Conservation (phyloP, 2,113 vertebrate species). For the Tautogolabrus adspersus region DNA sequence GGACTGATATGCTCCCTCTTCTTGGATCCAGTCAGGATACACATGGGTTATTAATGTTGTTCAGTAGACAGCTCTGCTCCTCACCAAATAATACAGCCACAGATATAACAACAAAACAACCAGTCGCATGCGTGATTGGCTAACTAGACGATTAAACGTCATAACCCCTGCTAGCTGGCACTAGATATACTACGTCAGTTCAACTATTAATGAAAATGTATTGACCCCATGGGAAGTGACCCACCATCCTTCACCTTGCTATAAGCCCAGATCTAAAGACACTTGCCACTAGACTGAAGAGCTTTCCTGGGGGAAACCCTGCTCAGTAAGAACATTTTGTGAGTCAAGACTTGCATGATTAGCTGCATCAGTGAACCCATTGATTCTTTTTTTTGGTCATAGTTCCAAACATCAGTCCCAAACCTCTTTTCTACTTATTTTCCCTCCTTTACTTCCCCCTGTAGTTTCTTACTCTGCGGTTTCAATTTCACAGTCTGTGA, state of each 20-base stretch:
- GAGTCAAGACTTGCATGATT: constrained; percentile 24
- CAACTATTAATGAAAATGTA: too few relatives aligned
- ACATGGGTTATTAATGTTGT: too few relatives aligned
- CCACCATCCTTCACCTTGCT: neutral
- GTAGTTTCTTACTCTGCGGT: constrained; percentile 11
- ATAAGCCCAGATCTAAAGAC: neutral
- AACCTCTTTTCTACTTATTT: constrained; percentile 3
- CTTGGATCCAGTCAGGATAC: too few relatives aligned
- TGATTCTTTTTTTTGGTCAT: neutral
- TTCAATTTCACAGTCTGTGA: constrained; percentile 56
- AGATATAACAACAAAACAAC: too few relatives aligned
- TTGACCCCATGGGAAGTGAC: too few relatives aligned
- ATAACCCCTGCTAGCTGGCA: too few relatives aligned
- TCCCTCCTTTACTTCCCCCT: neutral
- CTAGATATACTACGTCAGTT: too few relatives aligned
- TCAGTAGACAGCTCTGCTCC: too few relatives aligned
- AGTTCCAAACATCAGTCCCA: constrained; percentile 23
- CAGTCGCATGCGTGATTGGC: too few relatives aligned
- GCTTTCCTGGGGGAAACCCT: neutral
- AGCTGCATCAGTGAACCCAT: constrained; percentile 19
- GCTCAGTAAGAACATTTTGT: neutral
- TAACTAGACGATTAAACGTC: too few relatives aligned
- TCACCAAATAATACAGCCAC: too few relatives aligned
- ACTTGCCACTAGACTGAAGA: neutral
- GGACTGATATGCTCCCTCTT: too few relatives aligned